Evolutionary conservation across 2,113 vertebrate species (phyloP).

Genomic region (Pelodiscus sinensis): DNA sequence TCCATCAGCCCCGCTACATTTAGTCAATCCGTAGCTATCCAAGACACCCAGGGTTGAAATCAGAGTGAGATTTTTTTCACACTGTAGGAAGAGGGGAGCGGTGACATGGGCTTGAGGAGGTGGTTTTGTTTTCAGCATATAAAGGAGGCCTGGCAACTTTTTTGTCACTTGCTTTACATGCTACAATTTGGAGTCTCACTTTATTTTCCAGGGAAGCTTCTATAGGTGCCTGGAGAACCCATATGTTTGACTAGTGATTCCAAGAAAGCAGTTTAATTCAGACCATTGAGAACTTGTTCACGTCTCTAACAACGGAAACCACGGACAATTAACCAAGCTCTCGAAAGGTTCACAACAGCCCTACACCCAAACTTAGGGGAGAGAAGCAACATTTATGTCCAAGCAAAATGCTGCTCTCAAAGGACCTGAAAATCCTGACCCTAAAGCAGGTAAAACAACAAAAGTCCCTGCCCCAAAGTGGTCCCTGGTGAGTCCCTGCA

Average conservation of each 20-base stretch:
- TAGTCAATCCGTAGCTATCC: no score
- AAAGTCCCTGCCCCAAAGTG: not conserved
- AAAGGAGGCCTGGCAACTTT: not conserved
- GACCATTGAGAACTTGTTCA: not conserved
- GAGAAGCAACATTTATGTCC: no score
- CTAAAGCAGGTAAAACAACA: not conserved
- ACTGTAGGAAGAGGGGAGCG: not conserved
- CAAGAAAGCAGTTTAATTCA: not conserved
- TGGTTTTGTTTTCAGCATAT: not conserved
- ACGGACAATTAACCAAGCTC: not conserved
- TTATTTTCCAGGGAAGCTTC: not conserved
- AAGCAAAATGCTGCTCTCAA: not conserved
- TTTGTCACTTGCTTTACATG: not conserved
- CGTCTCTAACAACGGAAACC: not conserved
- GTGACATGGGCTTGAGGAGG: not conserved
- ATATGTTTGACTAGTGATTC: not conserved
- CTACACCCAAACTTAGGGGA: not conserved
- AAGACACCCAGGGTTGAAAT: no score
- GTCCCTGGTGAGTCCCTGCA: not conserved
- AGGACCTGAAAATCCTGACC: not conserved
- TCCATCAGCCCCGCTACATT: not conserved
- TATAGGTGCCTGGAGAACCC: not conserved
- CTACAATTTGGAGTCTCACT: no score
- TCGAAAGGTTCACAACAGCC: not conserved
- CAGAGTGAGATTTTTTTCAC: not conserved